phyloP scores from a whole-genome alignment of 2,888 invertebrate genomes.

The Mesorhabditis belari region DNA sequence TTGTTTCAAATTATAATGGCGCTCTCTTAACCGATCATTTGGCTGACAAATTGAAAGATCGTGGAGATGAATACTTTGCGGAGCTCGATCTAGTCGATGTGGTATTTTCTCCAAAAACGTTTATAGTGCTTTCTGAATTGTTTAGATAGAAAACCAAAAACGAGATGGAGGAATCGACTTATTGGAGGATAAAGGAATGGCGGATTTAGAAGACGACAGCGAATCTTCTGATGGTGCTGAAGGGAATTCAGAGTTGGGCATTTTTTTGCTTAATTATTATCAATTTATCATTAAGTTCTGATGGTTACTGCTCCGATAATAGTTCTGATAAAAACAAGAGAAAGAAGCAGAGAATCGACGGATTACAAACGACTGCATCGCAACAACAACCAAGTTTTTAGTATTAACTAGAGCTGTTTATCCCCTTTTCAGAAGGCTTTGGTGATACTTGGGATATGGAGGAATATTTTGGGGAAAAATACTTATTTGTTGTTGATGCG shows the following conservation, averaged over 20 bases:
- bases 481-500: slow-evolving; percentile 93
- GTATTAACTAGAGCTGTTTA: neutral
- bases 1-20: slow-evolving; percentile 84
- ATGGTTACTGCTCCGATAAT: neutral
- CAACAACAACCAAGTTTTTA: neutral
- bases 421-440: too few relatives aligned
- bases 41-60: slow-evolving; percentile 53
- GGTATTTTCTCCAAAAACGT: too few relatives aligned
- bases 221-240: neutral
- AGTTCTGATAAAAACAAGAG: neutral
- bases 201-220: neutral
- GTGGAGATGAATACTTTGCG: slow-evolving; percentile 68
- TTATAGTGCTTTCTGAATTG: too few relatives aligned
- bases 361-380: neutral
- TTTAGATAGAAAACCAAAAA: too few relatives aligned
- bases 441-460: slow-evolving; percentile 4
- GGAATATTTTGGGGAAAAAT: slow-evolving; percentile 53
- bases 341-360: neutral
- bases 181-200: neutral
- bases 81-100: slow-evolving; percentile 94
- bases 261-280: neutral
- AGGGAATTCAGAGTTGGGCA: neutral
- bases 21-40: slow-evolving; percentile 70
- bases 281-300: neutral
- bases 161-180: neutral